Conservation (phyloP, 2,797 vertebrate species). For the Rhynchotus rufescens region DNA sequence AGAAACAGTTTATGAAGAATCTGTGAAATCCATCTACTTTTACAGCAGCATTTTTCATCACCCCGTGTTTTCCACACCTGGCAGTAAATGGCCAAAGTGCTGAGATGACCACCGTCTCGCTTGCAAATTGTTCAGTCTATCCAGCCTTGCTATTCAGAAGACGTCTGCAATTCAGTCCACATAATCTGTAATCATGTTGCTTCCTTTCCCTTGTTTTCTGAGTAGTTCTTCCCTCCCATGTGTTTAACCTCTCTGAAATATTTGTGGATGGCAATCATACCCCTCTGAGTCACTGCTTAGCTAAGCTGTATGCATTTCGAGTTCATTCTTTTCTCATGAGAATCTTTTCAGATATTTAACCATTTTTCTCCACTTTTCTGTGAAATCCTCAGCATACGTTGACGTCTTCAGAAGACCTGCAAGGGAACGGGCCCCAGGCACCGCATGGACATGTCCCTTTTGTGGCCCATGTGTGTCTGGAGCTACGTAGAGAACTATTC, state of each 20-base stretch:
- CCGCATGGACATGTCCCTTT: background rate
- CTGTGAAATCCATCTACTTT: background rate
- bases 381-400: background rate
- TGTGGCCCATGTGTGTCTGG: background rate
- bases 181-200: slow-evolving; percentile 63
- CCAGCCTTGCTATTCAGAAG: slow-evolving; percentile 32
- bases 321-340: background rate
- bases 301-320: slow-evolving; percentile 48
- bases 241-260: slow-evolving; percentile 60
- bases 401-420: background rate
- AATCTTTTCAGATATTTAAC: slow-evolving; percentile 40
- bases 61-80: slow-evolving; percentile 29
- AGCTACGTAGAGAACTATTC: background rate
- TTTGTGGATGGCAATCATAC: slow-evolving; percentile 60
- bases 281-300: slow-evolving; percentile 69
- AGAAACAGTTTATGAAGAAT: background rate
- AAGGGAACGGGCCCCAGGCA: background rate
- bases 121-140: slow-evolving; percentile 39
- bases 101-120: background rate
- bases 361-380: background rate
- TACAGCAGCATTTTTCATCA: slow-evolving; percentile 47
- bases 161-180: slow-evolving; percentile 41
- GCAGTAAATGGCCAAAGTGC: background rate
- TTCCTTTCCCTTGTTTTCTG: slow-evolving; percentile 62
- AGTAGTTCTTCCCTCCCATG: slow-evolving; percentile 49